Base-by-base conservation (phyloP, 2,113 vertebrate species). In the Alces alces region DNA sequence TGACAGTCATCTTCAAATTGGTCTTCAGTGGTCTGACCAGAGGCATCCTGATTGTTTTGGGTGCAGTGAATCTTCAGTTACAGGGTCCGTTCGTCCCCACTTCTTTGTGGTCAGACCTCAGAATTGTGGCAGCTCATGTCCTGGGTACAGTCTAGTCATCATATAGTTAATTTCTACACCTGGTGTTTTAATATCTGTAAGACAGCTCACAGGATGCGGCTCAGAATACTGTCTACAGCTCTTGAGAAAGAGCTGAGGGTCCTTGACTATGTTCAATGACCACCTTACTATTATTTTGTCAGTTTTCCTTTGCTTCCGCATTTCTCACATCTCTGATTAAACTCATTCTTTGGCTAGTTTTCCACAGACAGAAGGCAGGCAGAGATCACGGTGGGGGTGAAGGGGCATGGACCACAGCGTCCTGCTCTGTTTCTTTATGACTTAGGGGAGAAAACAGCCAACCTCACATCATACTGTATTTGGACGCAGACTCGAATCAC, bases 381-480 rank as follows among this genome's bases (percentile, higher is more conserved):
- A 73, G 36, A 25, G 66, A 73, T 73, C 19, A 39, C 6, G 66
- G 21, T 0, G 5, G n/a, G 19, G n/a, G 21, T 0, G 2, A 73
- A 21, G 10, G n/a, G n/a, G n/a, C n/a, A 39, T 21, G n/a, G n/a
- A 6, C 36, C 66, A 70, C 21, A 13, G n/a, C 0, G 2, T 13
- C 66, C 21, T 23, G 36, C 19, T 39, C 66, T 0, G 1, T 23
- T 21, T 39, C n/a, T 5, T 39, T 73, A 13, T 6, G 66, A 73
- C 15, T 39, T n/a, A 10, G 19, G 15, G 19, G 43, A 21, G 15
- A 30, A 57, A 19, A 13, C 0, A 4, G 45, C 5, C 1, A 9
- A 8, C 13, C 17, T 21, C 23, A 82, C 2, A 1, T 21, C 0
- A 0, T 57, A 10, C 2, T 12, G 0, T 12, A 33, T 27, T 27